Base-by-base conservation (phyloP, 2,888 invertebrate genomes). In the Agriopis leucophaearia region DNA sequence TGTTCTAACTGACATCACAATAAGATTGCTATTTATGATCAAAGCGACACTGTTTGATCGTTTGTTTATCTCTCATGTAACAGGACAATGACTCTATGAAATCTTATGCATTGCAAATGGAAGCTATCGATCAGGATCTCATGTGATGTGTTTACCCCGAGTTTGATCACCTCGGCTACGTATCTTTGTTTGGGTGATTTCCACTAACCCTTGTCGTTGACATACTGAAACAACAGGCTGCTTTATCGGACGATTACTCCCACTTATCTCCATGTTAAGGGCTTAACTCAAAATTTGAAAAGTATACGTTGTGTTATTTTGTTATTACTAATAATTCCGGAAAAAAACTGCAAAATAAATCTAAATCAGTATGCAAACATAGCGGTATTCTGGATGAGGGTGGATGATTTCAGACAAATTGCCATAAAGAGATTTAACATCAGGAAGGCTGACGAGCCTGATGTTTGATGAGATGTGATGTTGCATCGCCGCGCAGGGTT, bases 41-140 rank as follows among this genome's bases (percentile, higher is more conserved):
- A 81, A 83, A 76, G 78, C 78, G 73, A 72, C 75, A 75, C 73
- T 81, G 79, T 83, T 72, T 76, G 74, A 76, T 71, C 74, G 60
- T 64, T 74, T 64, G 62, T 73, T 80, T 83, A 84, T 84, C 83
- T 75, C 77, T 78, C 76, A 79, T 81, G 75, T 75, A 75, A 78
- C 78, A 84, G 84, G 84, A 80, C 84, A 84, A 83, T 79, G 85
- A 82, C 76, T 81, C 79, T 78, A 74, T 81, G 70, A 81, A 82
- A 78, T 74, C 73, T 70, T 69, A 59, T 64, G 59, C 54, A 63
- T 63, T 57, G 36, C 63, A 67, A 58, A 58, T 66, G 66, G 38
- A 27, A 48, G 18, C 56, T 60, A 70, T 71, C 70, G 63, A 66
- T 69, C 64, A 66, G 65, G 63, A 58, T 69, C 58, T 48, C 56